Evolutionary conservation across 2,888 invertebrate species (phyloP), one percentile per base, ranked within the genome.

Genomic region (Tetragonula carbonaria): DNA sequence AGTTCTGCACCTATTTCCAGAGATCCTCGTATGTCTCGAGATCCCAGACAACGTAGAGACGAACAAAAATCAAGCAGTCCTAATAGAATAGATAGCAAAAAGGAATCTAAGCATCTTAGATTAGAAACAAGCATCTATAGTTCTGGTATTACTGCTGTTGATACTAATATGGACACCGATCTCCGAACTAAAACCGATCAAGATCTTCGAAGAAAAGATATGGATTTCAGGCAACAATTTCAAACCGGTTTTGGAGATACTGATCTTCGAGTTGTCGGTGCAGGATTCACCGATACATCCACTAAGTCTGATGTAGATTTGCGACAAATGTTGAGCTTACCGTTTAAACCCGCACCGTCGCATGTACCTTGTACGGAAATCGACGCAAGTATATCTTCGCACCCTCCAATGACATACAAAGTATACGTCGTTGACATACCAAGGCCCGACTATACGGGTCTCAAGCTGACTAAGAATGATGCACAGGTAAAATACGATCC

Each of bases 351-450:
- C 14, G 96, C 97, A 71, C 96, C 97, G n/a, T 96, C 97, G 90
- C 98, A 97, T 93, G 96, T 97, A 21, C 98, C 98, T 0, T 98
- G 98, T 50, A 97, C 97, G 0, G 98, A 98, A 95, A 98, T 98
- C 84, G 97, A 98, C 92, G 98, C 97, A 14, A 97, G 97, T 59
- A 96, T 97, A 67, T 96, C 96, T 74, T 97, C 97, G 65, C 98
- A 98, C 93, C 96, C 96, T 0, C 97, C 97, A 0, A 96, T 98
- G 74, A 90, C 95, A 0, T 98, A 97, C 95, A 96, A 96, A 93
- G 95, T 97, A 11, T 92, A 94, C 65, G 91, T 95, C 21, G 94
- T 97, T 77, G 96, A 96, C 79, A 96, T 97, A 91, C 97, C 97
- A 0, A 95, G 96, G 62, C 97, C 97, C 0, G 97, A 97, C 92